phyloP scores from a whole-genome alignment of 2,797 vertebrate species.

The Pagetopsis macropterus region DNA sequence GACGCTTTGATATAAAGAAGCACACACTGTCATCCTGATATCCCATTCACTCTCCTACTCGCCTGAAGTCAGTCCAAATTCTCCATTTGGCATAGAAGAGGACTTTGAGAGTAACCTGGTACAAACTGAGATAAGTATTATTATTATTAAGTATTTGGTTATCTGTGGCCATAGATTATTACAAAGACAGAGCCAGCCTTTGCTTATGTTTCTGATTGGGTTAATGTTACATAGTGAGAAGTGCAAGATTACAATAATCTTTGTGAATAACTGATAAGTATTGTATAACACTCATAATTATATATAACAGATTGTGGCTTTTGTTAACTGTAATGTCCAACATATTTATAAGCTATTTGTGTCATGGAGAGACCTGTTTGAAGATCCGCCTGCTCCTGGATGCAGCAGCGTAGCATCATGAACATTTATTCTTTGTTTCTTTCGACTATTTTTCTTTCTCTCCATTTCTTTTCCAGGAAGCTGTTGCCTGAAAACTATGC shows the following conservation, averaged over 20 bases:
- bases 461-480: no score
- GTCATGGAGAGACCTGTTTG: no score
- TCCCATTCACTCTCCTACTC: conserved; percentile 43
- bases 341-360: background rate
- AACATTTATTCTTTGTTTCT: no score
- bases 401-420: no score
- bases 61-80: conserved; percentile 54
- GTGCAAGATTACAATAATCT: conserved; percentile 2
- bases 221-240: background rate
- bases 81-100: conserved; percentile 49
- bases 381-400: no score
- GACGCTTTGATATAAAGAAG: conserved; percentile 71
- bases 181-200: conserved; percentile 8
- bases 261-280: background rate
- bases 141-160: conserved; percentile 31
- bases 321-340: background rate
- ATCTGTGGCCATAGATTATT: conserved; percentile 29
- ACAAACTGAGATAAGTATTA: conserved; percentile 27
- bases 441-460: no score
- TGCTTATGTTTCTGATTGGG: background rate
- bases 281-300: background rate
- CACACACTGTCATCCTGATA: conserved; percentile 53
- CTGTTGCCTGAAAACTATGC: no score
- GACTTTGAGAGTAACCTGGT: conserved; percentile 32
- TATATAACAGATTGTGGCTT: background rate